Base-by-base conservation (phyloP, 2,113 vertebrate species). In the Gallinago media region DNA sequence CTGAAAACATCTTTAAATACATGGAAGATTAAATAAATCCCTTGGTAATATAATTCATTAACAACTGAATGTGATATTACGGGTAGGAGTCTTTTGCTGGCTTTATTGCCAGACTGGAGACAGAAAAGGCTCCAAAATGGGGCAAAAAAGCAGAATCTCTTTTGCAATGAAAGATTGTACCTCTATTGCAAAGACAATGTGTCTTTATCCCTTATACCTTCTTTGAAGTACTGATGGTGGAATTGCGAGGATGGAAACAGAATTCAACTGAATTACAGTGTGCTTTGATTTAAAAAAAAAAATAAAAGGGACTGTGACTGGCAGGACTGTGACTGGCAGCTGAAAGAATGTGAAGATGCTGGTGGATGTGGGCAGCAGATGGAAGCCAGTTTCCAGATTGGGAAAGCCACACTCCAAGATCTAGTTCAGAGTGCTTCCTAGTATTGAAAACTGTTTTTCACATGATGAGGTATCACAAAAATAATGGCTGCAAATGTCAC, bases 241-340 rank as follows among this genome's bases (percentile, higher is more conserved):
- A 47, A 65, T 52, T 56, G 17, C 54, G 19, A 1, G 2, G 13
- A 23, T 67, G 22, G 32, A 46, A 14, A 17, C 11, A 81, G 70
- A 66, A 67, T 34, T 40, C 31, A 46, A 8, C 14, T 46, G 32
- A 49, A 62, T 54, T 67, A 36, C 20, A 42, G 19, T 47, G 34
- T 36, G n/a, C 32, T 71, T 56, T 29, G 31, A 50, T 73, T 46
- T 55, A 50, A 4, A 38, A 72, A 19, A 26, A 17, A 18, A 44
- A 58, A 46, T n/a, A 15, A 26, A 18, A 3, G 3, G 31, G 34
- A 9, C 26, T 79, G 19, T 42, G 78, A 49, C 11, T 0, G 1
- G 19, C 38, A 70, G 31, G 34, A 9, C 26, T 79, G 19, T 42
- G 78, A 49, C 11, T 0, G 1, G 19, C 38, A 70, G 26, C 34